Conservation (phyloP, 2,888 invertebrate species). For the Meghimatium bilineatum region DNA sequence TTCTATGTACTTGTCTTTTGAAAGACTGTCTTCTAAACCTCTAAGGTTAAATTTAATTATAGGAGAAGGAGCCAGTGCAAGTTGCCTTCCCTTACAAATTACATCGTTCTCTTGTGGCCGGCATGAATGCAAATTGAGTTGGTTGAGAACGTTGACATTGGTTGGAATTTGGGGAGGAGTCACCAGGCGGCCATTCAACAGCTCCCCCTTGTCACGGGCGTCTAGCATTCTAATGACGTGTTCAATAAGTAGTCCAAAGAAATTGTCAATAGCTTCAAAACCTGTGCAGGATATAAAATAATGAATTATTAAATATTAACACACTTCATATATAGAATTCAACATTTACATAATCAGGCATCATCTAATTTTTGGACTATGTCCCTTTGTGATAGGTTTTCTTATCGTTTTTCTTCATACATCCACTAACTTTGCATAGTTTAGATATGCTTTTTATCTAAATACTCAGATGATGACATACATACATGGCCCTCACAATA, state of each 20-base stretch:
- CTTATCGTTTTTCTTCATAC: background rate
- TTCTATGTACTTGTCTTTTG: constrained; percentile 3
- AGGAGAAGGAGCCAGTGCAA: constrained; percentile 8
- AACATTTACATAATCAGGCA: background rate
- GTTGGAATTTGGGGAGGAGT: constrained; percentile 32
- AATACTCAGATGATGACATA: no score
- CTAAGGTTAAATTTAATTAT: constrained; percentile 32
- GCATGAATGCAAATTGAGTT: constrained; percentile 34
- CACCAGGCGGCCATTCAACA: constrained; percentile 43
- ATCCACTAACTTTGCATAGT: no score
- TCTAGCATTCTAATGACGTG: constrained; percentile 58
- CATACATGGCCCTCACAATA: no score
- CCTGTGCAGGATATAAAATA: constrained; percentile 50
- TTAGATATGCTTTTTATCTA: no score
- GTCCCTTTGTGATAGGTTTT: background rate
- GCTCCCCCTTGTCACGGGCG: constrained; percentile 57
- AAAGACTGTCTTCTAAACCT: constrained; percentile 8
- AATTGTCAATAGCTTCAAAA: constrained; percentile 69
- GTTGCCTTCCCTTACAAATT: constrained; percentile 24
- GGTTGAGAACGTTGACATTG: constrained; percentile 41
- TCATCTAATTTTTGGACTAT: background rate
- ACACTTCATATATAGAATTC: background rate
- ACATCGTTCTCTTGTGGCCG: constrained; percentile 12
- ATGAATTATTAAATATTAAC: background rate
- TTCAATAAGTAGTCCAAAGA: constrained; percentile 63